Conservation (phyloP, 2,888 invertebrate genomes). For the Biston stratarius region DNA sequence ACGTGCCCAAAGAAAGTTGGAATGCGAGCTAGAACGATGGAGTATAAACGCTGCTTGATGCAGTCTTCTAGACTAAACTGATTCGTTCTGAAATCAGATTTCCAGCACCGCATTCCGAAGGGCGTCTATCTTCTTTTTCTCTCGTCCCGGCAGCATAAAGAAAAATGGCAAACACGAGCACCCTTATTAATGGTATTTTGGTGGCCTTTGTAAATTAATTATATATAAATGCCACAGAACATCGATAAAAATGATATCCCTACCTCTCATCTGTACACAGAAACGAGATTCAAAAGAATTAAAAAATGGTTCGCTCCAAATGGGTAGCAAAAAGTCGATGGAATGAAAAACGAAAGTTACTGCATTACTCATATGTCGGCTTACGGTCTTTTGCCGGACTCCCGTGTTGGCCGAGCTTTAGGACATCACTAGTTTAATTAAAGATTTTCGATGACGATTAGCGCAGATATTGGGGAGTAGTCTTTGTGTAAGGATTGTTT, state of each 20-base stretch:
- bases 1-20: no score
- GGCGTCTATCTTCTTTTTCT: no score
- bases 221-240: neutral
- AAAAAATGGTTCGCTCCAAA: conserved; percentile 68
- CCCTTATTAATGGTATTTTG: no score
- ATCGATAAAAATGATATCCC: conserved; percentile 20
- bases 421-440: conserved; percentile 45
- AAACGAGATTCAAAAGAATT: conserved; percentile 68
- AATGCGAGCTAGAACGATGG: no score
- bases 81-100: no score
- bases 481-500: neutral
- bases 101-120: no score
- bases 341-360: conserved; percentile 34
- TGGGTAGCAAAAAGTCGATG: conserved; percentile 68
- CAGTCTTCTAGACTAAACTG: no score
- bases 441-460: conserved; percentile 26
- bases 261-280: conserved; percentile 36
- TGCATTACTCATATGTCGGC: conserved; percentile 43
- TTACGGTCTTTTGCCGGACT: conserved; percentile 45
- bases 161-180: no score
- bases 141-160: no score
- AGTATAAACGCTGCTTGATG: no score
- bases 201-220: no score
- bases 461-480: neutral
- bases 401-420: neutral